These are phyloP conservation scores for Pachymerium ferrugineum DNA, from an alignment of 2,888 invertebrate species.

Conservation along the genomic window DNA sequence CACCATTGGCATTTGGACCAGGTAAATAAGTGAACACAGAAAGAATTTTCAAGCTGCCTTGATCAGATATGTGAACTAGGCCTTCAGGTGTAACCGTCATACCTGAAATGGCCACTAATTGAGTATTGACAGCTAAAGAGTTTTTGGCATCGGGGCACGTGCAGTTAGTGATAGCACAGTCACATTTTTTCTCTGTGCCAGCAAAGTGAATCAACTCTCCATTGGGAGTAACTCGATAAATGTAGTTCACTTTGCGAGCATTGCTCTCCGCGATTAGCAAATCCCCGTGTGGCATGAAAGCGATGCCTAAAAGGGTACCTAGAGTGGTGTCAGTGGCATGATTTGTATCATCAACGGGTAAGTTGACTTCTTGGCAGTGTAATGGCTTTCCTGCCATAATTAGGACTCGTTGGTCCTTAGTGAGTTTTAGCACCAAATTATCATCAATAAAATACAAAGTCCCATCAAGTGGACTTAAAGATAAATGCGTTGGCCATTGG, in stretches of 20 bases:
- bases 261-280: slow-evolving; percentile 94
- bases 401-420: slow-evolving; percentile 45
- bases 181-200: slow-evolving; percentile 84
- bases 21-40: slow-evolving; percentile 40
- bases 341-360: slow-evolving; percentile 72
- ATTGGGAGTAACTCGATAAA: slow-evolving; percentile 84
- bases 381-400: slow-evolving; percentile 89
- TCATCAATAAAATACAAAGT: slow-evolving; percentile 93
- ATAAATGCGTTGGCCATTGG: slow-evolving; percentile 92
- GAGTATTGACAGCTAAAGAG: slow-evolving; percentile 83
- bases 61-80: slow-evolving; percentile 90
- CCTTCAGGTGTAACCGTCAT: slow-evolving; percentile 90
- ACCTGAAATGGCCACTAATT: slow-evolving; percentile 89
- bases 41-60: slow-evolving; percentile 55
- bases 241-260: slow-evolving; percentile 85
- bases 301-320: slow-evolving; percentile 86
- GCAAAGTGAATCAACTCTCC: slow-evolving; percentile 90
- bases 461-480: slow-evolving; percentile 90
- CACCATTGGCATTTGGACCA: slow-evolving; percentile 52
- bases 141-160: slow-evolving; percentile 52
- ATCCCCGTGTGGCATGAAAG: slow-evolving; percentile 86
- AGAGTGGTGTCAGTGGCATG: slow-evolving; percentile 84
- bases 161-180: slow-evolving; percentile 72
- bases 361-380: slow-evolving; percentile 66
- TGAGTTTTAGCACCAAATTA: slow-evolving; percentile 51